These are phyloP conservation scores for Plectrocnemia conspersa DNA, from an alignment of 1,140 invertebrate genomes.

Conservation along the genomic window DNA sequence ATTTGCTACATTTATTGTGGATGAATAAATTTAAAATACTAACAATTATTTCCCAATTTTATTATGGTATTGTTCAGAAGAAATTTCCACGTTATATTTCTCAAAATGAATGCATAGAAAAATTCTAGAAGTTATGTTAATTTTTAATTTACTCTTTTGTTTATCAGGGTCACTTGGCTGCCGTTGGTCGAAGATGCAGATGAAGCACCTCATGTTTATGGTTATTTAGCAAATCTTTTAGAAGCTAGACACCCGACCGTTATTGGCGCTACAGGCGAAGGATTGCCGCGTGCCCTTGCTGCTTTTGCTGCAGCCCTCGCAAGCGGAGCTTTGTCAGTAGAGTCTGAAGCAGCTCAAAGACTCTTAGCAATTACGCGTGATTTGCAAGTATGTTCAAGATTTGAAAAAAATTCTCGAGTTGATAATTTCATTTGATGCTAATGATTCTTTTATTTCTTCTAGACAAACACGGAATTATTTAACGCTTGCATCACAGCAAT, in stretches of 20 bases:
- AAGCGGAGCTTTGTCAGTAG: constrained; percentile 70
- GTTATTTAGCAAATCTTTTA: constrained; percentile 91
- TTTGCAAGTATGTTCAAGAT: constrained; percentile 59
- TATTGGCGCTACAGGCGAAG: constrained; percentile 78
- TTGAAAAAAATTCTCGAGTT: not conserved
- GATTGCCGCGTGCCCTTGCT: constrained; percentile 81
- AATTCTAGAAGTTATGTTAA: too few species aligned
- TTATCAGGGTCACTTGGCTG: constrained; percentile 80
- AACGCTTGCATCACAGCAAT: constrained; percentile 73
- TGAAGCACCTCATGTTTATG: constrained; percentile 91
- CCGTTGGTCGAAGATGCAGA: constrained; percentile 94
- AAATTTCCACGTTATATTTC: too few species aligned
- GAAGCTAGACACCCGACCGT: constrained; percentile 85
- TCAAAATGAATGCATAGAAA: too few species aligned
- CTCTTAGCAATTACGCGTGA: constrained; percentile 72
- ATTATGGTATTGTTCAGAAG: too few species aligned
- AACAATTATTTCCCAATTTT: too few species aligned
- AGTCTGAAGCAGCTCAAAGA: constrained; percentile 59
- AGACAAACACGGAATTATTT: constrained; percentile 72
- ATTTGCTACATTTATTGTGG: too few species aligned
- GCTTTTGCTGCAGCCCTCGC: constrained; percentile 87
- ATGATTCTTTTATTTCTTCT: constrained; percentile 34
- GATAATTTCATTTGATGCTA: constrained; percentile 1
- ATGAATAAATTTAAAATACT: too few species aligned
- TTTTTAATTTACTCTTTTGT: constrained; percentile 23